Conservation (phyloP, 2,888 invertebrate species). For the Gonocerus acuteangulatus region DNA sequence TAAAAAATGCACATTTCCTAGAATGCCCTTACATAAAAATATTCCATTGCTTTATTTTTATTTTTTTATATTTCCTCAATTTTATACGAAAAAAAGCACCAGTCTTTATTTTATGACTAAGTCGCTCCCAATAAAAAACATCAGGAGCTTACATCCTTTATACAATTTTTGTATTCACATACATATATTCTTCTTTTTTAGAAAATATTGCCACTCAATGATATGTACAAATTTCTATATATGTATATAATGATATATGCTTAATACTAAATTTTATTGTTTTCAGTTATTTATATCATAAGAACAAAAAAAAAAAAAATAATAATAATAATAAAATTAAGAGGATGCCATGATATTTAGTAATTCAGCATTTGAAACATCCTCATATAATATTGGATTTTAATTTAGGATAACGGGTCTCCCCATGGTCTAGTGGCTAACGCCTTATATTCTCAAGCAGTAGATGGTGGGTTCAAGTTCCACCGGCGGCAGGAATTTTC, state of each 20-base stretch:
- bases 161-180: neutral
- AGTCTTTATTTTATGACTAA: slow-evolving; percentile 11
- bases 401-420: too few species aligned
- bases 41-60: neutral
- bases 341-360: neutral
- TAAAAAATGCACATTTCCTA: too few species aligned
- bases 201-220: slow-evolving; percentile 26
- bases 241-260: neutral
- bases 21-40: slow-evolving; percentile 11
- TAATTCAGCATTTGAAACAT: too few species aligned
- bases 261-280: slow-evolving; percentile 4
- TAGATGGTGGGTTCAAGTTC: too few species aligned
- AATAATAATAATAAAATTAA: neutral
- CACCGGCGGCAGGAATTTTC: too few species aligned
- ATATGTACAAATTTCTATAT: slow-evolving; percentile 21
- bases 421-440: too few species aligned
- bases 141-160: neutral
- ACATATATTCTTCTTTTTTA: neutral
- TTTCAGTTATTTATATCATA: neutral
- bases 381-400: too few species aligned
- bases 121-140: neutral
- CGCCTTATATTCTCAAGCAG: too few species aligned
- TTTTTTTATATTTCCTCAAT: slow-evolving; percentile 1
- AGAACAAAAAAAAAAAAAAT: too few species aligned
- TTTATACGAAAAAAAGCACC: slow-evolving; percentile 22